Conservation (phyloP, 2,113 vertebrate species). For the Salvelinus namaycush region DNA sequence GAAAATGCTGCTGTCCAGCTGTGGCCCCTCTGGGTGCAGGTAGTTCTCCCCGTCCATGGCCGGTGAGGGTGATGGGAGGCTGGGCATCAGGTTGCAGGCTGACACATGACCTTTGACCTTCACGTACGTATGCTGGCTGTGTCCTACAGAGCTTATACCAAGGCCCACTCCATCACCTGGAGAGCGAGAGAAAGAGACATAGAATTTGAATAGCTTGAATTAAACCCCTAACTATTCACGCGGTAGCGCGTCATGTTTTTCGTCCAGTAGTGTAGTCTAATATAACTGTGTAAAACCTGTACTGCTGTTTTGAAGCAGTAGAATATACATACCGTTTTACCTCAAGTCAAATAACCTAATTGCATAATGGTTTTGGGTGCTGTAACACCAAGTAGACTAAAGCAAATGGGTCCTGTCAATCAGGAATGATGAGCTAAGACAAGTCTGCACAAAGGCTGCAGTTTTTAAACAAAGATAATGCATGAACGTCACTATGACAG, state of each 20-base stretch:
- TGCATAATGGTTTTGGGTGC: no score
- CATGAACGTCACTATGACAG: no score
- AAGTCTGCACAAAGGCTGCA: no score
- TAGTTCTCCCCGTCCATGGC: conserved; percentile 81
- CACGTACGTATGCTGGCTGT: conserved; percentile 48
- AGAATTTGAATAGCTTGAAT: no score
- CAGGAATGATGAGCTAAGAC: no score
- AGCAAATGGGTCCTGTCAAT: no score
- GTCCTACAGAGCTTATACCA: conserved; percentile 54
- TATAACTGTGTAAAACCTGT: background rate
- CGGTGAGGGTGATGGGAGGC: conserved; percentile 67
- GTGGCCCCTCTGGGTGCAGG: conserved; percentile 75
- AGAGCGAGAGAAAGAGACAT: conserved; percentile 3
- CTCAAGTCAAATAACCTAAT: no score
- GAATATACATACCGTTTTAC: no score
- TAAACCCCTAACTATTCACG: background rate
- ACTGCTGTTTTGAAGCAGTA: background rate
- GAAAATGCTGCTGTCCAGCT: conserved; percentile 71
- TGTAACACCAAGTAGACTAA: no score
- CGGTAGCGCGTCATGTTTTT: no score
- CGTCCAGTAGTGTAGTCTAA: no score
- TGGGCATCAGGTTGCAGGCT: conserved; percentile 73
- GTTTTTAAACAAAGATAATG: background rate
- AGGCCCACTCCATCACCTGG: conserved; percentile 71
- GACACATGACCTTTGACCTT: conserved; percentile 64